Evolutionary conservation across 1,140 invertebrate genomes (phyloP).

Genomic region (Yoshiicerus persimilis): DNA sequence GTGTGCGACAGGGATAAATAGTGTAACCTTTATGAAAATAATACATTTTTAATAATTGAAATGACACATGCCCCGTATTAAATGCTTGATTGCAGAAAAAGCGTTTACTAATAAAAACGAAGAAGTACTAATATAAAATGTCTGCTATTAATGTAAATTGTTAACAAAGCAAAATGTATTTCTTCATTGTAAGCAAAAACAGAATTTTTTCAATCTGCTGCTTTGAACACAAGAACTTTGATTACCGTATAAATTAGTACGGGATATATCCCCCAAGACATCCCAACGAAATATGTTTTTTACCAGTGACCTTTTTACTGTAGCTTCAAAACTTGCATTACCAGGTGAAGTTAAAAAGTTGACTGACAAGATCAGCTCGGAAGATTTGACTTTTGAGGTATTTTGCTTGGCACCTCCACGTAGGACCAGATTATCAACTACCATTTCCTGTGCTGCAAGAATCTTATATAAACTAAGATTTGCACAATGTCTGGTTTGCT

Average conservation of each 20-base stretch:
- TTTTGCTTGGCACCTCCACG: not conserved
- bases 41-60: too few species aligned
- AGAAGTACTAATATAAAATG: too few species aligned
- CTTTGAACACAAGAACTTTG: constrained; percentile 75
- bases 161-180: not conserved
- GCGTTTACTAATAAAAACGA: too few species aligned
- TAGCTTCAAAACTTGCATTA: constrained; percentile 73
- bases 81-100: too few species aligned
- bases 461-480: constrained; percentile 34
- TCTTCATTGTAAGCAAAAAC: constrained; percentile 1
- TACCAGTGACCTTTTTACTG: constrained; percentile 49
- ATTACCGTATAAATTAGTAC: constrained; percentile 74
- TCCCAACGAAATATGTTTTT: not conserved
- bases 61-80: too few species aligned
- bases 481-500: not conserved
- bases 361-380: constrained; percentile 51
- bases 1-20: too few species aligned
- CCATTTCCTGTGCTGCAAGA: not conserved
- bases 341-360: constrained; percentile 64
- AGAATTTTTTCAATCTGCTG: constrained; percentile 55
- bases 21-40: too few species aligned
- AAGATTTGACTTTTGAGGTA: not conserved
- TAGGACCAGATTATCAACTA: not conserved
- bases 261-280: constrained; percentile 60
- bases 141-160: not conserved